phyloP scores from a whole-genome alignment of 2,888 invertebrate genomes.

The Drosophila mulleri region DNA sequence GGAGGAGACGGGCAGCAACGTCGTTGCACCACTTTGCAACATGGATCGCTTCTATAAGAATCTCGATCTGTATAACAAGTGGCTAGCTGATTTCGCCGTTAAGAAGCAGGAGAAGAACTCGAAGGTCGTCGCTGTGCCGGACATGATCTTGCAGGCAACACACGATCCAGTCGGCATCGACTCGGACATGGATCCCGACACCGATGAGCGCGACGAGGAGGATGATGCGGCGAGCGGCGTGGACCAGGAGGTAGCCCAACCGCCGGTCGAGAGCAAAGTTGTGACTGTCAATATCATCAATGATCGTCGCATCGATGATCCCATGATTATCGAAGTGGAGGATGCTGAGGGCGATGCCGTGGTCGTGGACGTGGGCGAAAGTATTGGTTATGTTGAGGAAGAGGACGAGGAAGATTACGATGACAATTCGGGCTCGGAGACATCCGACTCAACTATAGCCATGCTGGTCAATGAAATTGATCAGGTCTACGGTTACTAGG shows the following conservation, averaged over 20 bases:
- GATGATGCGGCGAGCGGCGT: background rate
- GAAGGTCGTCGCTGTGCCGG: conserved; percentile 11
- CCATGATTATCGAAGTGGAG: background rate
- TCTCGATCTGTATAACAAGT: conserved; percentile 37
- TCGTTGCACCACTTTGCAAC: background rate
- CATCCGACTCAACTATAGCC: conserved; percentile 21
- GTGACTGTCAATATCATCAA: conserved; percentile 9
- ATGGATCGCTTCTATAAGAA: conserved; percentile 42
- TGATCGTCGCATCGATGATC: background rate
- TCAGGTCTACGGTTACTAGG: conserved; percentile 23
- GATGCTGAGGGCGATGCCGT: background rate
- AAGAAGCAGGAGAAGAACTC: conserved; percentile 7
- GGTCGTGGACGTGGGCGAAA: background rate
- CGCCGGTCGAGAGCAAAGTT: background rate
- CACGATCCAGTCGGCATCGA: conserved; percentile 5
- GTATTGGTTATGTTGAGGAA: background rate
- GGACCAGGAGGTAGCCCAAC: background rate
- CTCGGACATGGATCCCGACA: conserved; percentile 22
- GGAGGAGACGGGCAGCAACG: background rate
- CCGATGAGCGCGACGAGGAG: conserved; percentile 2
- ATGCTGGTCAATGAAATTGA: conserved; percentile 29
- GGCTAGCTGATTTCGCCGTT: conserved; percentile 20
- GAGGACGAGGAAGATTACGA: conserved; percentile 18
- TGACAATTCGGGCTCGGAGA: conserved; percentile 18
- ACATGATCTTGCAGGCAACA: conserved; percentile 10